These are phyloP conservation scores for Notarius lentiginosus DNA, from an alignment of 2,113 vertebrate genomes.

Conservation along the genomic window DNA sequence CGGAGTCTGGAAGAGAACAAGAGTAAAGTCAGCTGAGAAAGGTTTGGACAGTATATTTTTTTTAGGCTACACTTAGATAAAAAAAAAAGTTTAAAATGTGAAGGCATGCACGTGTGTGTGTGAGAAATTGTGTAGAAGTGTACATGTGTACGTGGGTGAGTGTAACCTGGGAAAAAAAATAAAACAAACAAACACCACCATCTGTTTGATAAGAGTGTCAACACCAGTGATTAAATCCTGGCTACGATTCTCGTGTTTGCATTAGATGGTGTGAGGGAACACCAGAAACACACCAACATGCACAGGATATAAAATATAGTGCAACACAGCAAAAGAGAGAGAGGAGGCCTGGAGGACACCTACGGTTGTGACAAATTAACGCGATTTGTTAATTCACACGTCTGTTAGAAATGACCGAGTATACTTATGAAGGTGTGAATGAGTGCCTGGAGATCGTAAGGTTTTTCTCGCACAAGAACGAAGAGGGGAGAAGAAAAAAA, in stretches of 20 bases:
- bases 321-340: background rate
- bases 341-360: background rate
- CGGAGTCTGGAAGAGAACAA: conserved; percentile 73
- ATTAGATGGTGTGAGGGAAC: background rate
- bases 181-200: conserved; percentile 4
- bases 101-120: background rate
- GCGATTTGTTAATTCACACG: background rate
- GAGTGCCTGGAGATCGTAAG: background rate
- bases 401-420: background rate
- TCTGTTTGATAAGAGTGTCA: conserved; percentile 34
- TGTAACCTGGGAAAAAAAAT: background rate
- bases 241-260: conserved; percentile 3
- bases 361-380: background rate
- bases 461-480: background rate
- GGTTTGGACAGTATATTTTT: background rate
- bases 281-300: background rate
- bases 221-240: conserved; percentile 18
- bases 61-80: background rate
- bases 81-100: background rate
- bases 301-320: no score
- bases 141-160: background rate
- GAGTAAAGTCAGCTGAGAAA: background rate
- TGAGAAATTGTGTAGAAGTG: background rate
- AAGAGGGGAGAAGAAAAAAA: background rate
- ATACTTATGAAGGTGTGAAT: background rate